Evolutionary conservation across 2,797 vertebrate genomes (phyloP).

Genomic region (Siniperca undulata): DNA sequence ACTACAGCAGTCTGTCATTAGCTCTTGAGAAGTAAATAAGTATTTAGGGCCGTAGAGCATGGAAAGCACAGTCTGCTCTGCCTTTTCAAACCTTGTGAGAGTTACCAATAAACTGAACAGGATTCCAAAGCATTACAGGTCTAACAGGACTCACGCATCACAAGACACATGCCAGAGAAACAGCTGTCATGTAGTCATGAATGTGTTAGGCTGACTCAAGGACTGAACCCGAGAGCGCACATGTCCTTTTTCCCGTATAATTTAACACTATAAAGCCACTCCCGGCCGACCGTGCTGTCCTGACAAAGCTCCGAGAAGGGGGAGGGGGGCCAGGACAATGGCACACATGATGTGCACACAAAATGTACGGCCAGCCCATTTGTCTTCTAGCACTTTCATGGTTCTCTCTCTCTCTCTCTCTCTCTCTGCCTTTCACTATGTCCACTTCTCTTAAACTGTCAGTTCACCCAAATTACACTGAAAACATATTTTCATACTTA

Average conservation of each 20-base stretch:
- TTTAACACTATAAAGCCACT: slow-evolving; percentile 40
- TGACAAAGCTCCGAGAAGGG: slow-evolving; percentile 56
- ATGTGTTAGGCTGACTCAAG: slow-evolving; percentile 48
- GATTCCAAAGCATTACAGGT: slow-evolving; percentile 52
- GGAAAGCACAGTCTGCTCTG: not conserved
- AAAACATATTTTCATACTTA: slow-evolving; percentile 3
- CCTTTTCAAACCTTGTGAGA: slow-evolving; percentile 8
- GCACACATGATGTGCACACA: slow-evolving; percentile 51
- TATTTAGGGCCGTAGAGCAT: slow-evolving; percentile 16
- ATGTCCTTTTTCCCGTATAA: slow-evolving; percentile 59
- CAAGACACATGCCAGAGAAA: slow-evolving; percentile 51
- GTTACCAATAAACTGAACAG: slow-evolving; percentile 31
- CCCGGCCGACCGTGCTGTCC: slow-evolving; percentile 2
- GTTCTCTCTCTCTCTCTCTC: slow-evolving; percentile 8
- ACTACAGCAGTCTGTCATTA: not conserved
- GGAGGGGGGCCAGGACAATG: slow-evolving; percentile 62
- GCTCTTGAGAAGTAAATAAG: slow-evolving; percentile 2
- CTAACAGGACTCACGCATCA: slow-evolving; percentile 46
- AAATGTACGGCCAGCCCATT: slow-evolving; percentile 58
- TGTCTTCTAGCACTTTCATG: slow-evolving; percentile 63
- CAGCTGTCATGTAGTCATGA: slow-evolving; percentile 59
- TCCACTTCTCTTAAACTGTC: not conserved
- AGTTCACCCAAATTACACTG: not conserved
- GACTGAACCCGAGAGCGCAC: slow-evolving; percentile 41
- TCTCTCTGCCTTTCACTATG: not conserved